Evolutionary conservation across 2,113 vertebrate genomes (phyloP), one percentile per base, ranked within the genome.

Genomic region (Cinclus mexicanus): DNA sequence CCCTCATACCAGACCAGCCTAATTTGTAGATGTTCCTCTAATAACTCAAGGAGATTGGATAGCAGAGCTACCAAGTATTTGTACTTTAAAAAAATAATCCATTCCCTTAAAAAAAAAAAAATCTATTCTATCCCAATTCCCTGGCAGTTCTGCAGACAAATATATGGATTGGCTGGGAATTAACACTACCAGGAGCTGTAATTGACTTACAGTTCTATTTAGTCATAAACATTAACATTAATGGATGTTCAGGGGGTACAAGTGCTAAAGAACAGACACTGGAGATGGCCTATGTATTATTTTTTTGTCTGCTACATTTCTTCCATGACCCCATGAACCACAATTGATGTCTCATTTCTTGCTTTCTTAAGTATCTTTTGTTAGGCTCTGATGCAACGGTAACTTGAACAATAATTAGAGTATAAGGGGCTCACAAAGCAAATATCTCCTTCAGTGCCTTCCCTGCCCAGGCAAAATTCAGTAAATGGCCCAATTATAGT

Each of bases 121-220:
- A 90, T 94, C 76, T 88, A 41, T 83, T 59, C 68, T 35, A 74
- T 31, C 55, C 59, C 71, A 67, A 76, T 83, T 92, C 85, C 60
- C 85, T 55, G 16, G n/a, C 0, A 53, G 64, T 71, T 90, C 83
- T 89, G 86, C 85, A 93, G 90, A 90, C 68, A 95, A 95, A 95
- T 95, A 41, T 59, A 90, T 92, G 81, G 95, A 95, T 95, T 95
- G 64, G n/a, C 88, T 83, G 79, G 71, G 68, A 92, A 94, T 96
- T 96, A 94, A 94, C 93, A 90, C 85, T 94, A 94, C 89, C 90
- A 71, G 91, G 92, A 83, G 75, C 90, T 86, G 49, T 96, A 96
- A 94, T 95, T 96, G 94, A 96, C 88, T 96, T 94, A 95, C 42
- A 78, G 92, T 70, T 96, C 94, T 97, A 78, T 94, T 94, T 96